Conservation (phyloP, 1,140 invertebrate species). For the Akabosia matsudoensis region DNA sequence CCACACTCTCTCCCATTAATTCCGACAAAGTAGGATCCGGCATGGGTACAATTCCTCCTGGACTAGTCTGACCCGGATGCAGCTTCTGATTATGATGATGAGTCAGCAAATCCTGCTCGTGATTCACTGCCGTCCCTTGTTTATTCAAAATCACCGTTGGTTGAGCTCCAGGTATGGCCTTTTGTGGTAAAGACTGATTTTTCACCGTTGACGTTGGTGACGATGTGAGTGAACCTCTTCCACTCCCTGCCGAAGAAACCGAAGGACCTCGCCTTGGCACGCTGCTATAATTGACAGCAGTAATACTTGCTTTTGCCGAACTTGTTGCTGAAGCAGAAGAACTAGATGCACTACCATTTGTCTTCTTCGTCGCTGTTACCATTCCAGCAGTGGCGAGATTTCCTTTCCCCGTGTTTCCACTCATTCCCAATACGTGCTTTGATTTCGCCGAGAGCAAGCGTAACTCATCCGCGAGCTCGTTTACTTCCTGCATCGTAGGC, state of each 20-base stretch:
- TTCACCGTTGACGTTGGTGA: neutral
- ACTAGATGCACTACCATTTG: neutral
- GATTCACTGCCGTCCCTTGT: neutral
- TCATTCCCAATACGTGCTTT: neutral
- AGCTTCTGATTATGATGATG: neutral
- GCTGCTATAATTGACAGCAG: neutral
- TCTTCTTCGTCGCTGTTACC: neutral
- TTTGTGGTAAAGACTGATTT: neutral
- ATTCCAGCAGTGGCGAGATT: neutral
- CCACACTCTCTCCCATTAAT: neutral
- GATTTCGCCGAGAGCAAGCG: slow-evolving; percentile 22
- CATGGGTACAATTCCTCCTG: neutral
- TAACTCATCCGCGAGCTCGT: slow-evolving; percentile 27
- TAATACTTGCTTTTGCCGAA: neutral
- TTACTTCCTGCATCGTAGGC: slow-evolving; percentile 26
- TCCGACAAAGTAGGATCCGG: neutral
- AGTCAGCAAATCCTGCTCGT: neutral
- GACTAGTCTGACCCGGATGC: neutral
- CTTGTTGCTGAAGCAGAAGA: neutral
- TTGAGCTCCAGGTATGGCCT: neutral
- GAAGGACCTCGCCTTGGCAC: neutral
- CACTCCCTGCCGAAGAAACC: neutral
- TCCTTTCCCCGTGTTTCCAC: neutral
- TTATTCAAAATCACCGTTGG: too few species aligned
- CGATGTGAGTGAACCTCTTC: neutral